Evolutionary conservation across 2,113 vertebrate species (phyloP), one percentile per base, ranked within the genome.

Genomic region (Ramphastos sulfuratus): DNA sequence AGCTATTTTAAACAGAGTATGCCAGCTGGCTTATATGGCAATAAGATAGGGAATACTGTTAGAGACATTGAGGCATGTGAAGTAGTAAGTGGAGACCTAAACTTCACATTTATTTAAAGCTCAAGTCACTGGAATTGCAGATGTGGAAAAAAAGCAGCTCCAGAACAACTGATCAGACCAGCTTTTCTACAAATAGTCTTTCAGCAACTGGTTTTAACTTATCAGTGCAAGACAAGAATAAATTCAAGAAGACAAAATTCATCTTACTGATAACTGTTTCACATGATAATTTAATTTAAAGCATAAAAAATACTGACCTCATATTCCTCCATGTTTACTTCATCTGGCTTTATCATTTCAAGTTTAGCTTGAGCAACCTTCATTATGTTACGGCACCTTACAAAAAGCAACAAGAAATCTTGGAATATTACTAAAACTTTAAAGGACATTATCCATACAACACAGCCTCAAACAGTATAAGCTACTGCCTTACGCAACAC

Each of bases 361-460:
- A 99, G 98, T 97, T 99, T 99, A 91, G 98, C 98, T 97, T 98
- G 98, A 61, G 99, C 99, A 96, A 99, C 98, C 95, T 98, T 99
- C 99, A 99, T 99, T 94, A 99, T 98, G 95, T 98, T 99, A 96
- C 98, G 98, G 96, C 99, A 99, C 97, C 99, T 99, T 94, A 83
- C 19, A 89, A 91, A 96, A 25, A 85, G 69, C 77, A 72, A 66
- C n/a, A 70, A 82, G 30, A 79, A 83, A 66, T 23, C 5, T 65
- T 6, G 3, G 67, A 52, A 8, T 23, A 52, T 65, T 73, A 89
- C 44, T n/a, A 17, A 8, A 74, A 72, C 87, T 70, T 78, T 2
- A 72, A n/a, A 88, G 28, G 13, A 9, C 15, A 69, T 74, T 67
- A 73, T n/a, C 20, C 5, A 31, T 27, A 31, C 10, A 59, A 73